Conservation (phyloP, 2,113 vertebrate species). For the Heterotilapia buettikoferi region DNA sequence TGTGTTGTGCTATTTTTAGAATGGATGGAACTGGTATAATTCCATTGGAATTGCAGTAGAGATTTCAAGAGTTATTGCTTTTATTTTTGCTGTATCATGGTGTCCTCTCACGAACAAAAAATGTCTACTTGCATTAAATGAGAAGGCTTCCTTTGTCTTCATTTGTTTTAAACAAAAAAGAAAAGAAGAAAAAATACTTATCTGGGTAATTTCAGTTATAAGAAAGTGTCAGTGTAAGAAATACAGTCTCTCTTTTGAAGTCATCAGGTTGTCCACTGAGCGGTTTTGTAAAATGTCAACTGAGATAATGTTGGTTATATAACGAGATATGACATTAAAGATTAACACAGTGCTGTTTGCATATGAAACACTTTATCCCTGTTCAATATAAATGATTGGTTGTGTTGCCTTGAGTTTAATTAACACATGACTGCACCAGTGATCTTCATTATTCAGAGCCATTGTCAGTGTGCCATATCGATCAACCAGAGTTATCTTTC, state of each 20-base stretch:
- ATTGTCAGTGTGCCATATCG: not conserved
- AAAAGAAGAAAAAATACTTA: not conserved
- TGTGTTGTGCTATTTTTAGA: not conserved
- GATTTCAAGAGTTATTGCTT: not conserved
- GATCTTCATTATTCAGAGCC: not conserved
- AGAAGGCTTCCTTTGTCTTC: not conserved
- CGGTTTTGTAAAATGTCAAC: not conserved
- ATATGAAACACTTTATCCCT: not conserved
- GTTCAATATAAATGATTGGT: not conserved
- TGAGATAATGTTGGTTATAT: not conserved
- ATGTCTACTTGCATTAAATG: not conserved
- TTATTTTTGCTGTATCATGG: not conserved
- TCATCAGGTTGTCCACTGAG: not conserved
- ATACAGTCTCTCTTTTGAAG: not conserved
- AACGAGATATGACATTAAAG: not conserved
- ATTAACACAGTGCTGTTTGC: not conserved
- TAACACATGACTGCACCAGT: not conserved
- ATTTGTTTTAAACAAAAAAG: not conserved
- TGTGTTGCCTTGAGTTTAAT: not conserved
- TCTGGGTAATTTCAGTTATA: not conserved
- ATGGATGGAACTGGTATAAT: not conserved
- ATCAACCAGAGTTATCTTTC: not conserved
- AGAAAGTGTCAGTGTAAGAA: not conserved
- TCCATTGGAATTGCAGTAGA: not conserved
- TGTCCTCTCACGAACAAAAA: not conserved